Evolutionary conservation across 2,113 vertebrate genomes (phyloP), one percentile per base, ranked within the genome.

Genomic region (Columba janthina): DNA sequence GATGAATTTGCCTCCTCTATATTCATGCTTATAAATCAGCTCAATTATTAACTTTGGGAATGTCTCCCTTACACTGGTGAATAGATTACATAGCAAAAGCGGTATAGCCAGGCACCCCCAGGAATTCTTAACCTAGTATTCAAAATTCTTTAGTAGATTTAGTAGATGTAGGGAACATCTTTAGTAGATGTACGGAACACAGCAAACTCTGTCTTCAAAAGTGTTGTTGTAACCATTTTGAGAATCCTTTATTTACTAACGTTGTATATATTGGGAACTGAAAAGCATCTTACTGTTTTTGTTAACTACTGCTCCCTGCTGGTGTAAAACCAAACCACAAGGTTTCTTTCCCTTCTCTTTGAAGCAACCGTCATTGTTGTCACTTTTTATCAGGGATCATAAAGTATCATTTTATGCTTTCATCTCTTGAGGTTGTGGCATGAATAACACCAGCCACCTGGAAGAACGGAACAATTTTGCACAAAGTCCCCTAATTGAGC

Each of bases 261-360:
- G 46, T 44, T 15, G 20, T n/a, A 12, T 54, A 29, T 2, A 3
- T 0, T 10, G 12, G 42, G 34, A 67, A 81, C 38, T 3, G 16
- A 67, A 84, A 50, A 29, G 22, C 12, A 6, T 61, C 50, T 44
- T 42, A 2, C 32, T 58, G 86, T 11, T 83, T 94, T 73, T 73
- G 89, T 78, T 90, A 81, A 81, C 69, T 62, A 75, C 79, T 96
- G 93, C 94, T 88, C 90, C 69, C 94, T 96, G 61, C 90, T 90
- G 95, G 90, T 90, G 28, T 81, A 21, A 87, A 84, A 60, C 22
- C 19, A n/a, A 29, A 90, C 11, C n/a, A 54, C 65, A 80, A 5
- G 6, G 5, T 56, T 44, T 88, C 34, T 60, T 50, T 42, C 48
- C 14, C 46, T 72, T 54, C 60, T 51, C 42, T 74, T 79, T 61